These are phyloP conservation scores for Zaprionus tsacasi DNA, from an alignment of 1,140 invertebrate species.

Conservation along the genomic window DNA sequence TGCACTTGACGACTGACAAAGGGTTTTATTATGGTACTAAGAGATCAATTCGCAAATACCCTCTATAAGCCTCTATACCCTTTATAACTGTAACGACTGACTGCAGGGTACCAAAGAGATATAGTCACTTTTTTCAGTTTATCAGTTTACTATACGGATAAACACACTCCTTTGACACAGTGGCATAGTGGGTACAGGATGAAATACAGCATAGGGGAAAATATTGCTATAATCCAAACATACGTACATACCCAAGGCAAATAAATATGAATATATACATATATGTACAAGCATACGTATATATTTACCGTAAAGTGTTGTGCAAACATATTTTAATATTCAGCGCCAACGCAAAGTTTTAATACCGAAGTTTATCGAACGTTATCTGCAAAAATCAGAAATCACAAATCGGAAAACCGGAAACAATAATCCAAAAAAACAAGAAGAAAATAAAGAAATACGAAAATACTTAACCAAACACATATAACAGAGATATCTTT, in stretches of 20 bases:
- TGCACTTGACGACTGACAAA: neutral
- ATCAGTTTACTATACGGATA: neutral
- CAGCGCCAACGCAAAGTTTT: conserved; percentile 11
- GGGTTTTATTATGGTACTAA: neutral
- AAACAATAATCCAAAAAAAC: neutral
- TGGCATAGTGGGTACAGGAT: conserved; percentile 25
- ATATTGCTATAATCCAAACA: conserved; percentile 28
- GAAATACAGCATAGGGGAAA: neutral
- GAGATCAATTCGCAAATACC: neutral
- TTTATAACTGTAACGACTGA: neutral
- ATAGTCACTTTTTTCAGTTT: neutral
- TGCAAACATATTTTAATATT: conserved; percentile 22
- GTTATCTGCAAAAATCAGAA: conserved; percentile 16
- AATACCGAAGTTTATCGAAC: conserved; percentile 20
- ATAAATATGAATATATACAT: conserved; percentile 33
- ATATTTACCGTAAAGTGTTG: conserved; percentile 36
- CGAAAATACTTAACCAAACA: neutral
- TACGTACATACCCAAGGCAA: neutral
- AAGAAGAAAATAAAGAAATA: neutral
- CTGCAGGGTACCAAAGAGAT: neutral
- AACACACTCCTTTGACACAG: neutral
- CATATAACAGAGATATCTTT: neutral
- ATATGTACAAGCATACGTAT: conserved; percentile 13
- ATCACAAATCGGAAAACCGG: neutral
- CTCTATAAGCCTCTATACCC: neutral